Conservation (phyloP, 2,888 invertebrate species). For the Ochropacha duplaris region DNA sequence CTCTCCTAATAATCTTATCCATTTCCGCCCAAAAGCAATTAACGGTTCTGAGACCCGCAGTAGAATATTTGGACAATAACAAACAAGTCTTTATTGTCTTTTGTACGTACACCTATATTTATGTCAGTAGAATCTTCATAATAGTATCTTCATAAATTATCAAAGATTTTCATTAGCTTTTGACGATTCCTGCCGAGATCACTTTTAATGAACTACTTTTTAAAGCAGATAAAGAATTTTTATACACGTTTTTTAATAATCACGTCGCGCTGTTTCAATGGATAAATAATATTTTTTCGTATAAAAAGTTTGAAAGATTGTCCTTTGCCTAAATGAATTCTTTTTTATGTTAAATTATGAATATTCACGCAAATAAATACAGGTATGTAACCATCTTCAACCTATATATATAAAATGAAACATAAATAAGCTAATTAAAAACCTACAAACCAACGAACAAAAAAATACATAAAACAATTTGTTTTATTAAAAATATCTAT, state of each 20-base stretch:
- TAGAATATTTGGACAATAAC: not conserved
- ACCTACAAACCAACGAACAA: not conserved
- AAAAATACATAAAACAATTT: not conserved
- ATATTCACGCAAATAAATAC: no score
- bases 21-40: conserved; percentile 40
- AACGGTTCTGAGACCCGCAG: conserved; percentile 11
- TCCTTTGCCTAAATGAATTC: no score
- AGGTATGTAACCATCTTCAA: no score
- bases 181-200: not conserved
- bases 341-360: no score
- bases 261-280: not conserved
- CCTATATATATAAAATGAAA: no score
- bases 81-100: not conserved
- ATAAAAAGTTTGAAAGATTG: not conserved
- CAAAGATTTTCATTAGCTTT: not conserved
- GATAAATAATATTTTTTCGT: not conserved
- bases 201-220: not conserved
- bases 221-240: not conserved
- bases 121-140: no score
- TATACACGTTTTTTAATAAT: not conserved
- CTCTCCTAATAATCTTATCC: conserved; percentile 40
- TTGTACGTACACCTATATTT: not conserved
- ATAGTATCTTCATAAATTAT: not conserved
- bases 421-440: not conserved
- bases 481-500: conserved; percentile 14